Base-by-base conservation (phyloP, 2,113 vertebrate species). In the Platichthys flesus region DNA sequence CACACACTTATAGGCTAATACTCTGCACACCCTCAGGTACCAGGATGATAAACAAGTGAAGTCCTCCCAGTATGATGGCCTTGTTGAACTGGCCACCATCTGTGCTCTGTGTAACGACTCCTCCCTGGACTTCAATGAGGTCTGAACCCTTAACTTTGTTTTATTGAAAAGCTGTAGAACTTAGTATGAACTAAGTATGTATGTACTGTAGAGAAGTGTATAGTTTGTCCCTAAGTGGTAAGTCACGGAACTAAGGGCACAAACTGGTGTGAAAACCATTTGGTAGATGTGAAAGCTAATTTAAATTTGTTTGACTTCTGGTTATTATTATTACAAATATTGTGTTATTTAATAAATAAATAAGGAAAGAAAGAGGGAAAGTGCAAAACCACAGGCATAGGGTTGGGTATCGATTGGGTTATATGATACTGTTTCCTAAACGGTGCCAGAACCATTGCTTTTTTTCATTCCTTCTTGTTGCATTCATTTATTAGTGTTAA, bases 51-150 rank as follows among this genome's bases (percentile, higher is more conserved):
- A 96, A 85, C 74, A 58, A 28, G 94, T 98, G 82, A 97, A 94
- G 59, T 90, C 91, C 78, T 96, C 95, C 75, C 93, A 96, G 13
- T 96, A 96, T 47, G 98, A 99, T 31, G 96, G 93, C 20, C 93
- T 99, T 66, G 95, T 99, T 87, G 98, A 99, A 91, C 74, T 99
- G 70, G 97, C 98, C 47, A 98, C 98, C 0, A 99, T 99, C 89
- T 99, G 98, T 81, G 97, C 98, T 0, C 94, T 99, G 68, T 99
- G 98, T 84, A 99, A 99, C 20, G 98, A 99, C 92, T 99, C 98
- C 76, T 98, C 98, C 5, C 92, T 99, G 95, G 98, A 99, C 93
- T 99, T 95, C 85, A 99, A 99, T 60, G 98, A 99, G 94, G 98
- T 99, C 77, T 85, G 95, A 60, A 61, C 28, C 23, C 13, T 15